Percentiles rank a stretch among this genome's conserved stretches.
phyloP scores from a whole-genome alignment of 2,113 vertebrate species.

The Pygoscelis adeliae region DNA sequence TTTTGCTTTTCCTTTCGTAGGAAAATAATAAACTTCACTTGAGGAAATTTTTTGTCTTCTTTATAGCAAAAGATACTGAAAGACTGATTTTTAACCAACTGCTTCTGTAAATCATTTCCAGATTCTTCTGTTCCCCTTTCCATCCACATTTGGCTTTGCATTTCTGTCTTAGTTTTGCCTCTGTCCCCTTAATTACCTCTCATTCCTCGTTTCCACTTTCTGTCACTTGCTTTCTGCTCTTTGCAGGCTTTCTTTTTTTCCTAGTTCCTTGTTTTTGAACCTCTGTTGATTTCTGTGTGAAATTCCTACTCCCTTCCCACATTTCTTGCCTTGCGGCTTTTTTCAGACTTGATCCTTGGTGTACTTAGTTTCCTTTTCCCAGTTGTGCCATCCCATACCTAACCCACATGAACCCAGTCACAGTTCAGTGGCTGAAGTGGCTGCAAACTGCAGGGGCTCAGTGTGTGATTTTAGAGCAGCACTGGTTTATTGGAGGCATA shows the following conservation, averaged over 20 bases:
- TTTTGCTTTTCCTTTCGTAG: neutral
- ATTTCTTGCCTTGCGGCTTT: neutral
- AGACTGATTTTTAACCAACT: neutral
- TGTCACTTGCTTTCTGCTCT: neutral
- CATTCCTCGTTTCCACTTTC: neutral
- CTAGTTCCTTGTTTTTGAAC: neutral
- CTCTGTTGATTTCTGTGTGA: neutral
- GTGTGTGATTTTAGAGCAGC: neutral
- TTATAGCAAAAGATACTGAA: neutral
- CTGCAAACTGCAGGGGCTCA: neutral
- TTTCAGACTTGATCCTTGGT: neutral
- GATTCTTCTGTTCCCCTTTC: neutral
- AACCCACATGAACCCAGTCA: neutral
- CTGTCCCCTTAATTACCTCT: neutral
- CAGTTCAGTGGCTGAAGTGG: neutral
- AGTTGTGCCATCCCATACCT: neutral
- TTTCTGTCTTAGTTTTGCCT: neutral
- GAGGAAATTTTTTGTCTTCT: neutral
- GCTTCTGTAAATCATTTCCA: neutral
- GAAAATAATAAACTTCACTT: neutral
- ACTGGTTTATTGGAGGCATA: neutral
- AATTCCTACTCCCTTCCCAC: neutral
- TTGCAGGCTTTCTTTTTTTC: neutral
- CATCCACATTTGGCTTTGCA: neutral
- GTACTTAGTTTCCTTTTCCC: neutral